These are phyloP conservation scores for Apoderus coryli DNA, from an alignment of 2,888 invertebrate species.

Conservation along the genomic window DNA sequence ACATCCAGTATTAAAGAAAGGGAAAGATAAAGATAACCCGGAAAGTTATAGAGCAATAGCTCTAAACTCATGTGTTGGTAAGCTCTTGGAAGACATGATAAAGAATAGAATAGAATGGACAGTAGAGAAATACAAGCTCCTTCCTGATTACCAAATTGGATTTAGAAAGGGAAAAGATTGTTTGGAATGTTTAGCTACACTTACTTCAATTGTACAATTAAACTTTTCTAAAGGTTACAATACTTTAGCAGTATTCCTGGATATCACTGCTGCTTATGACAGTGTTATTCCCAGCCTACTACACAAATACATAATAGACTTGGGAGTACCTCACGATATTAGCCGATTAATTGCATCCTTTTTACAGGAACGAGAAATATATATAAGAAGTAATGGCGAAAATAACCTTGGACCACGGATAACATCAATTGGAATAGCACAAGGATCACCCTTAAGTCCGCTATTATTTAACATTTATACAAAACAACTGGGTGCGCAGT, in stretches of 20 bases:
- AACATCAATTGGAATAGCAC: not conserved
- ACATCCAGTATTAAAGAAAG: conserved; percentile 5
- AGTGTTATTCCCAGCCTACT: conserved; percentile 3
- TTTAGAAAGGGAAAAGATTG: conserved; percentile 8
- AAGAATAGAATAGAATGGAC: conserved; percentile 1
- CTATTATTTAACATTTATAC: conserved; percentile 10
- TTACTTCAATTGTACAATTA: not conserved
- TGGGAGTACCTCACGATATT: not conserved
- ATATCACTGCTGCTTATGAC: conserved; percentile 6
- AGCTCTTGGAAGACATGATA: conserved; percentile 4
- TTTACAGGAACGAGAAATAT: not conserved
- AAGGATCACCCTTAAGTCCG: conserved; percentile 10
- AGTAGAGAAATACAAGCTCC: conserved; percentile 2
- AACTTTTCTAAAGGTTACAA: not conserved
- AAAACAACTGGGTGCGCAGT: conserved; percentile 1
- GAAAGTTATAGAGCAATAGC: conserved; percentile 7
- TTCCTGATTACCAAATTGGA: conserved; percentile 4
- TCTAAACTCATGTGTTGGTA: conserved; percentile 3
- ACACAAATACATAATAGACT: not conserved
- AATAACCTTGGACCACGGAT: not conserved
- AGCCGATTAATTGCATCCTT: not conserved
- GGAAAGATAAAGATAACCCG: not conserved
- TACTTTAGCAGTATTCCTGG: conserved; percentile 2
- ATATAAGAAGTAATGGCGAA: not conserved
- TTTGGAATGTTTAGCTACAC: not conserved